Evolutionary conservation across 2,113 vertebrate genomes (phyloP).

Genomic region (Syngnathus floridae): DNA sequence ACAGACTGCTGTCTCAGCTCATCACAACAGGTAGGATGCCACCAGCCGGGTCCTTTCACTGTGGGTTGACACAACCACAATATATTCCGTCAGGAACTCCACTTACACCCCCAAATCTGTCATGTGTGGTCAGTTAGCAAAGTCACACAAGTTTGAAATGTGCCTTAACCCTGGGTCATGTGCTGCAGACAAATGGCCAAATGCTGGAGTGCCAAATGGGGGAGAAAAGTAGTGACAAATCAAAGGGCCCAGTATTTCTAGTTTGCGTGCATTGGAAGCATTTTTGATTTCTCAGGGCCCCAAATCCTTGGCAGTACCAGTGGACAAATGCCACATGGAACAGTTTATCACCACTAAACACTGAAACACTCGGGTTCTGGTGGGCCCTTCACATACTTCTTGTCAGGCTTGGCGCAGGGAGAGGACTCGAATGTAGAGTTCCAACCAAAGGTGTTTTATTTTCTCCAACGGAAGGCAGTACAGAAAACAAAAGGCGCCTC

Average conservation of each 20-base stretch:
- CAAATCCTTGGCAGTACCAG: background rate
- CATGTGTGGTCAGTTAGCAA: background rate
- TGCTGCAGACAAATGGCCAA: background rate
- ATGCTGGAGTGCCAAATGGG: background rate
- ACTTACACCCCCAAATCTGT: conserved; percentile 6
- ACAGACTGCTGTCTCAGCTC: conserved; percentile 15
- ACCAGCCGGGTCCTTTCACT: conserved; percentile 41
- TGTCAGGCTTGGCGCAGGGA: too few species aligned
- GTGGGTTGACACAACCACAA: conserved; percentile 35
- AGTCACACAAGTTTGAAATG: background rate
- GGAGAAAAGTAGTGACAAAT: background rate
- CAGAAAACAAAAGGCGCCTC: too few species aligned
- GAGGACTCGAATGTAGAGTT: too few species aligned
- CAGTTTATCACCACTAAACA: too few species aligned
- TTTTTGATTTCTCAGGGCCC: too few species aligned
- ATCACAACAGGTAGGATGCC: conserved; percentile 25
- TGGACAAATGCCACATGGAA: background rate
- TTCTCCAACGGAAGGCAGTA: too few species aligned
- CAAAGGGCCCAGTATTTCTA: too few species aligned
- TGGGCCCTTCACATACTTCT: too few species aligned
- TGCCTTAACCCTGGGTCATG: background rate
- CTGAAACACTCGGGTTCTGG: too few species aligned
- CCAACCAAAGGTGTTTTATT: too few species aligned
- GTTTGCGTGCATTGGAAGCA: too few species aligned
- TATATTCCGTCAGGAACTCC: conserved; percentile 30